Percentiles rank a stretch among this genome's conserved stretches.
These are phyloP conservation scores for Diplazon laetatorius DNA, from an alignment of 2,888 invertebrate species.

Conservation along the genomic window DNA sequence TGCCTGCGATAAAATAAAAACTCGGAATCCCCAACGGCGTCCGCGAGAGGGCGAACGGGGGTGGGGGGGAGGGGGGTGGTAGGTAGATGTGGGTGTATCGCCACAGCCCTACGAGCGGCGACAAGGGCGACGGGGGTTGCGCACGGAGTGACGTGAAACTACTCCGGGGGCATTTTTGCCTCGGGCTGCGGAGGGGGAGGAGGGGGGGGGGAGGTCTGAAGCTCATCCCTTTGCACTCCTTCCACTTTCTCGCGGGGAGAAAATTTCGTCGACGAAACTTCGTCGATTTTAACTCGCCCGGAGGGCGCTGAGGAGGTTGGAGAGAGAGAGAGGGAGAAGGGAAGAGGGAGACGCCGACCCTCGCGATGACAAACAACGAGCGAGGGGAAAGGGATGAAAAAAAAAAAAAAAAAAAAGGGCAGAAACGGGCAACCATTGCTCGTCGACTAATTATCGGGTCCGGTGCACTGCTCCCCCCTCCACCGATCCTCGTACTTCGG, in stretches of 20 bases:
- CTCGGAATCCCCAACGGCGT: slow-evolving; percentile 12
- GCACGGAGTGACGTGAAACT: neutral
- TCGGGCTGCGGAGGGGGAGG: neutral
- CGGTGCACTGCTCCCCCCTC: slow-evolving; percentile 10
- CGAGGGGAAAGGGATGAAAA: slow-evolving; percentile 23
- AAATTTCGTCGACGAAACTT: slow-evolving; percentile 50
- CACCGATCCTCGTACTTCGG: slow-evolving; percentile 10
- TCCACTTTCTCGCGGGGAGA: slow-evolving; percentile 29
- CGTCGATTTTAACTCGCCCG: slow-evolving; percentile 45
- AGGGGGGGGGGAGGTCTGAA: neutral
- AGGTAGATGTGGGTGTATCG: too few species aligned
- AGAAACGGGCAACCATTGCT: neutral
- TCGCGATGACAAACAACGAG: slow-evolving; percentile 27
- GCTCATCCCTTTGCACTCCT: slow-evolving; percentile 13
- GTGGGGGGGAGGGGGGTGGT: too few species aligned
- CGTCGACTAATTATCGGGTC: slow-evolving; percentile 51
- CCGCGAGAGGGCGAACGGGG: too few species aligned
- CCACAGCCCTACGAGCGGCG: too few species aligned
- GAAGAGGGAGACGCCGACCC: neutral
- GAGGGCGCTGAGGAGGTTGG: slow-evolving; percentile 2
- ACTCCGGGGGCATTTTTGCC: slow-evolving; percentile 3
- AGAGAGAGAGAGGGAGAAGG: neutral
- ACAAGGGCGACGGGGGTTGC: too few species aligned
- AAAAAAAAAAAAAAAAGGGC: too few species aligned
- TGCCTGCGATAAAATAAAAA: slow-evolving; percentile 33